Base-by-base conservation (phyloP, 2,113 vertebrate species). In the Gracilinanus agilis region DNA sequence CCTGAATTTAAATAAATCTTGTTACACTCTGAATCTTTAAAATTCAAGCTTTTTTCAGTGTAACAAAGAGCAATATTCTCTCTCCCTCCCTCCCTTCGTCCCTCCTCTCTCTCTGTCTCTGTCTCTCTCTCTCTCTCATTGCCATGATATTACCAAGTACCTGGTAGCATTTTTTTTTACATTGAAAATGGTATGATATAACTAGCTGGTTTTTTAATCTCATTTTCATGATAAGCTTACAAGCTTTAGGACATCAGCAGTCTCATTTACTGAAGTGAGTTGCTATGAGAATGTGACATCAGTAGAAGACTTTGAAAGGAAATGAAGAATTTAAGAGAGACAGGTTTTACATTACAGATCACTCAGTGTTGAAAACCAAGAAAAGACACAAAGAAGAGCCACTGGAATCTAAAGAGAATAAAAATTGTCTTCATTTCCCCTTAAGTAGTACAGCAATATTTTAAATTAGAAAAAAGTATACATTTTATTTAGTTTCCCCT, bases 301-400 rank as follows among this genome's bases (percentile, higher is more conserved):
- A 27, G 58, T 89, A 95, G 88, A 25, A 92, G 93, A 90, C 56
- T 53, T 89, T 91, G 91, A 94, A 93, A 94, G 93, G 92, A 61
- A 49, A 44, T 27, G 2, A 29, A 90, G 83, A 54, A 88, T 90
- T 94, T 75, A 95, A 91, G 12, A 55, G 93, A 83, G 90, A 58
- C 49, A 49, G 8, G 8, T 61, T 92, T 61, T 16, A 40, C 24
- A 91, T n/a, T 3, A 90, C 29, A 61, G 21, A 92, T 7, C 54
- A 83, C 88, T 55, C 10, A 95, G 61, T 89, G 89, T 89, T 67
- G 53, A 58, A 92, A 93, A 83, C 16, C 0, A 19, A 91, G 56
- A 13, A 94, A 10, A 54, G 83, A 92, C 61, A 89, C 83, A n/a
- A 88, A 88, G 91, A 88, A 93, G 54, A 89, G 24, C 55, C 90